phyloP scores from a whole-genome alignment of 2,888 invertebrate genomes.

The Falcaria lacertinaria region DNA sequence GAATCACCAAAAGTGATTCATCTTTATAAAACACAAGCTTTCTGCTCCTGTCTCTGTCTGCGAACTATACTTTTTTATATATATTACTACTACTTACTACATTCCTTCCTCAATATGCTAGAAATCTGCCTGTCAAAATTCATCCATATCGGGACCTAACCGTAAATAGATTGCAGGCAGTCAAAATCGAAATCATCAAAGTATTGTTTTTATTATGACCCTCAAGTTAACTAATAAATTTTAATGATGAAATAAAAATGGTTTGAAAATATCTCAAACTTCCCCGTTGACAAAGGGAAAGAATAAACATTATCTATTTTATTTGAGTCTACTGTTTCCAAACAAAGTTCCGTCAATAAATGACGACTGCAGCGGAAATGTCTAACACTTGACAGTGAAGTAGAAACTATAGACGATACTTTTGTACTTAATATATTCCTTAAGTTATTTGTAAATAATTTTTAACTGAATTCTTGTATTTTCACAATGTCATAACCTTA shows the following conservation, averaged over 20 bases:
- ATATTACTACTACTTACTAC: no score
- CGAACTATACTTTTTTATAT: no score
- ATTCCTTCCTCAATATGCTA: no score
- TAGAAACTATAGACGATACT: no score
- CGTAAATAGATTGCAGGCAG: no score
- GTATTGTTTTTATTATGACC: neutral
- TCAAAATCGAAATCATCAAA: neutral
- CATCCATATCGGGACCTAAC: no score
- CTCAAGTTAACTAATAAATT: conserved; percentile 4
- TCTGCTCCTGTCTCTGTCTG: no score
- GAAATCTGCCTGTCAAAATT: no score
- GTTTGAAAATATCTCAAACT: conserved; percentile 8
- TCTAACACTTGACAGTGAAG: neutral
- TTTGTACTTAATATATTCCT: no score
- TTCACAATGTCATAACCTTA: no score
- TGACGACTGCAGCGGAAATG: conserved; percentile 2
- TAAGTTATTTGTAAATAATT: no score
- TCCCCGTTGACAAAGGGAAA: conserved; percentile 13
- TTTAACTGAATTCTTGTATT: no score
- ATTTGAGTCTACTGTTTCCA: conserved; percentile 20
- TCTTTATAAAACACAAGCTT: conserved; percentile 14
- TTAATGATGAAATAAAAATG: conserved; percentile 5
- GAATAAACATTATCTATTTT: conserved; percentile 16
- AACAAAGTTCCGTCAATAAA: conserved; percentile 19
- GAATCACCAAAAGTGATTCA: conserved; percentile 50